Evolutionary conservation across 1,140 invertebrate genomes (phyloP).

Genomic region (Pemphigus obesinymphae): DNA sequence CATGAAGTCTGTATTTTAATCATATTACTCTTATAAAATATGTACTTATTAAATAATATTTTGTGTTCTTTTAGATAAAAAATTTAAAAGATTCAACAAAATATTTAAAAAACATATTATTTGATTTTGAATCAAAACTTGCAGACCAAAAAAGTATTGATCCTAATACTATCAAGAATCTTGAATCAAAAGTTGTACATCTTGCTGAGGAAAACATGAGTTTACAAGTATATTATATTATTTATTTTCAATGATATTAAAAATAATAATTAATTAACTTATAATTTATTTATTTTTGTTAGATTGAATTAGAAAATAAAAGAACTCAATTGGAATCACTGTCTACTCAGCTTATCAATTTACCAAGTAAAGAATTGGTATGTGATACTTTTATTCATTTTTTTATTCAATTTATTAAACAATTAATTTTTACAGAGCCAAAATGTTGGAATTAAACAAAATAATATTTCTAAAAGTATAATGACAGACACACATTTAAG

Average conservation of each 20-base stretch:
- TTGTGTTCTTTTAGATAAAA: constrained; percentile 7
- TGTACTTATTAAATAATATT: background rate
- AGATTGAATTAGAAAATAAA: constrained; percentile 17
- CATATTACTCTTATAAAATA: too few species aligned
- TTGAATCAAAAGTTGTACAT: constrained; percentile 21
- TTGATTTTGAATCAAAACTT: constrained; percentile 11
- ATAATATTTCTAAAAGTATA: constrained; percentile 30
- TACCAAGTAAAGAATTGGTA: constrained; percentile 18
- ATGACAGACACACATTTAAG: constrained; percentile 5
- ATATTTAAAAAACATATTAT: constrained; percentile 9
- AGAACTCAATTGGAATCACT: constrained; percentile 12
- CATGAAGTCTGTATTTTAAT: background rate
- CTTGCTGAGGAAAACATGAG: constrained; percentile 18
- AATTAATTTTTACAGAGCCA: background rate
- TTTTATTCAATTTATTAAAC: background rate
- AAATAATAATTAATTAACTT: background rate
- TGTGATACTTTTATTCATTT: background rate
- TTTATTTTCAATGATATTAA: background rate
- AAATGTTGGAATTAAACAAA: background rate
- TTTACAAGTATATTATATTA: constrained; percentile 30
- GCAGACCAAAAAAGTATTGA: constrained; percentile 23
- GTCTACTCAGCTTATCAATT: background rate
- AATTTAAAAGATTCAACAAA: constrained; percentile 29
- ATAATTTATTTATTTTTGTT: background rate
- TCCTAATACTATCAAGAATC: constrained; percentile 2